These are phyloP conservation scores for Caenorhabditis macrosperma DNA, from an alignment of 2,888 invertebrate genomes.

Conservation along the genomic window DNA sequence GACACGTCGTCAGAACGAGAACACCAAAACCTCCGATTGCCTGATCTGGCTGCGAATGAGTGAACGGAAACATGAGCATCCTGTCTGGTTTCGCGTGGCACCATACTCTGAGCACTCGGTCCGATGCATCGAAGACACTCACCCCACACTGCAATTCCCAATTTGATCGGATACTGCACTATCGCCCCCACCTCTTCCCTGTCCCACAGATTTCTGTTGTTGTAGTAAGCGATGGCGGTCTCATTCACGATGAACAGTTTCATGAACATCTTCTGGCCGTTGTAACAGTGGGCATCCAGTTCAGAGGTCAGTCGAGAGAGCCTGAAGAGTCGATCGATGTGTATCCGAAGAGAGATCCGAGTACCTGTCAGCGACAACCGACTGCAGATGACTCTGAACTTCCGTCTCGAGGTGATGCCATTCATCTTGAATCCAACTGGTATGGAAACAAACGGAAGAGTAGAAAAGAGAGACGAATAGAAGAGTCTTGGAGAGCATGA, in stretches of 20 bases:
- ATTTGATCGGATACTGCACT: background rate
- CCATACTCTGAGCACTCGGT: slow-evolving; percentile 1
- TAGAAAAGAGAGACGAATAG: no score
- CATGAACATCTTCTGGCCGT: background rate
- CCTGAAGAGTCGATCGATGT: background rate
- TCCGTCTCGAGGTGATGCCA: background rate
- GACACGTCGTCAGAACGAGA: slow-evolving; percentile 7
- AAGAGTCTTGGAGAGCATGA: no score
- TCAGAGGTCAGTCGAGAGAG: background rate
- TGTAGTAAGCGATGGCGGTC: background rate
- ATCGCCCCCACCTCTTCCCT: background rate
- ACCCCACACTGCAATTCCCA: slow-evolving; percentile 8
- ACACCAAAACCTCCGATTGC: background rate
- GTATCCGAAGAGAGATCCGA: background rate
- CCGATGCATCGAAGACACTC: background rate
- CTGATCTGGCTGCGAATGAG: background rate
- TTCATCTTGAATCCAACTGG: background rate
- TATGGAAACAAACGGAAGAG: background rate
- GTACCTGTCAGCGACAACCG: background rate
- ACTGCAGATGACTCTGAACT: background rate
- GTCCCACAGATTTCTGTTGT: slow-evolving; percentile 1
- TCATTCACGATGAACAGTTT: slow-evolving; percentile 1
- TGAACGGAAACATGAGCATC: slow-evolving; percentile 7
- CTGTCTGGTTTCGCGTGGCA: background rate
- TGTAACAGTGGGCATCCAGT: background rate